Conservation (phyloP, 2,797 vertebrate species). For the Scyliorhinus canicula region DNA sequence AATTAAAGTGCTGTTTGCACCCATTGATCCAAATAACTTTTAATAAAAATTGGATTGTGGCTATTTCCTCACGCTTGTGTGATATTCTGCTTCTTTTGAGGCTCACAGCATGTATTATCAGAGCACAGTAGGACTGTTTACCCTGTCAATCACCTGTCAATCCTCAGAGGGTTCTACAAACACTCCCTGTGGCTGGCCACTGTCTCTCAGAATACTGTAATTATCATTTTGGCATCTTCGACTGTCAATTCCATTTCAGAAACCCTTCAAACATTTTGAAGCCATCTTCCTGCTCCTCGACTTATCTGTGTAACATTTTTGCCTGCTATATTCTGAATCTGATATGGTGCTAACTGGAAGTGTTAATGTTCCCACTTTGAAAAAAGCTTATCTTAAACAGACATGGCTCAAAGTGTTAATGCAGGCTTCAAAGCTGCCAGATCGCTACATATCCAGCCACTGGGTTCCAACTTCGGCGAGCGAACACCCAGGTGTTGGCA, state of each 20-base stretch:
- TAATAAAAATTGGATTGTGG: constrained; percentile 53
- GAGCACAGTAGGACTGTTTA: constrained; percentile 57
- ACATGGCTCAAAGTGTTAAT: constrained; percentile 48
- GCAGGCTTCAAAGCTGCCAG: constrained; percentile 48
- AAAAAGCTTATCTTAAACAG: constrained; percentile 54
- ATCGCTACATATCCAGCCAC: constrained; percentile 44
- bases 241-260: constrained; percentile 49
- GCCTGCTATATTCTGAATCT: constrained; percentile 51
- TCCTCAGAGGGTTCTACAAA: constrained; percentile 53
- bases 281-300: constrained; percentile 46
- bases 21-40: constrained; percentile 45
- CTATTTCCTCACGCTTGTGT: constrained; percentile 50
- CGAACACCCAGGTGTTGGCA: constrained; percentile 47
- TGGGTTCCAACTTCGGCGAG: constrained; percentile 43
- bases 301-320: constrained; percentile 44
- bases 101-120: constrained; percentile 48
- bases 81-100: constrained; percentile 45
- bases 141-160: constrained; percentile 59
- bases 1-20: constrained; percentile 45
- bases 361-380: constrained; percentile 54
- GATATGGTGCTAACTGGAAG: constrained; percentile 29
- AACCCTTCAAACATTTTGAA: constrained; percentile 46
- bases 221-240: constrained; percentile 53
- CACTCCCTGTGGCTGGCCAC: constrained; percentile 47
- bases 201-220: constrained; percentile 49